These are phyloP conservation scores for Corythornis cristatus DNA, from an alignment of 2,113 vertebrate species.

Conservation along the genomic window DNA sequence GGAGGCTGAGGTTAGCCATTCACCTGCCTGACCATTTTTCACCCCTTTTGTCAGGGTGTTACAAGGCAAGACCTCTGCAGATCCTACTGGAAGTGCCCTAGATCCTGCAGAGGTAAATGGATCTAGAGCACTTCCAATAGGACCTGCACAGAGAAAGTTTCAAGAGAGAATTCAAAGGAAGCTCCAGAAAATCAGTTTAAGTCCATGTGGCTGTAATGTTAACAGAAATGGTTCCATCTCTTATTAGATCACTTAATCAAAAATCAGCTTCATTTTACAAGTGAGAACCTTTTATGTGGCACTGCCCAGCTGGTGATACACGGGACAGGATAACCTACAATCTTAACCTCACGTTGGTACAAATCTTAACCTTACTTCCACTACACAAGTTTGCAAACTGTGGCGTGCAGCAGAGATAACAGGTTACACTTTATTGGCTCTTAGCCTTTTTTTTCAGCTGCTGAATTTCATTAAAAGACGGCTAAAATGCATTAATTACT, in stretches of 20 bases:
- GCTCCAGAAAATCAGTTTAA: not conserved
- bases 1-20: not conserved
- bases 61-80: not conserved
- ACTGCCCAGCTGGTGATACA: not conserved
- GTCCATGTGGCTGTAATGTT: not conserved
- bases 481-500: constrained; percentile 57
- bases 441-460: not conserved
- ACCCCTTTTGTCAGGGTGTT: not conserved
- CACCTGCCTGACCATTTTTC: not conserved
- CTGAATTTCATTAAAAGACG: constrained; percentile 39
- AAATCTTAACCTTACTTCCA: not conserved
- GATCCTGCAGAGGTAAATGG: not conserved
- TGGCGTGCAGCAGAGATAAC: not conserved
- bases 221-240: not conserved
- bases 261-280: not conserved
- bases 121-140: not conserved
- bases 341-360: not conserved
- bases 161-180: not conserved
- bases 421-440: not conserved
- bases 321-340: not conserved
- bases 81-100: too few species aligned
- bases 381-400: not conserved
- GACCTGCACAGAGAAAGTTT: not conserved
- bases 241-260: not conserved
- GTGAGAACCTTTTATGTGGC: not conserved